Base-by-base conservation (phyloP, 2,888 invertebrate species). In the Clistopyga incitator region DNA sequence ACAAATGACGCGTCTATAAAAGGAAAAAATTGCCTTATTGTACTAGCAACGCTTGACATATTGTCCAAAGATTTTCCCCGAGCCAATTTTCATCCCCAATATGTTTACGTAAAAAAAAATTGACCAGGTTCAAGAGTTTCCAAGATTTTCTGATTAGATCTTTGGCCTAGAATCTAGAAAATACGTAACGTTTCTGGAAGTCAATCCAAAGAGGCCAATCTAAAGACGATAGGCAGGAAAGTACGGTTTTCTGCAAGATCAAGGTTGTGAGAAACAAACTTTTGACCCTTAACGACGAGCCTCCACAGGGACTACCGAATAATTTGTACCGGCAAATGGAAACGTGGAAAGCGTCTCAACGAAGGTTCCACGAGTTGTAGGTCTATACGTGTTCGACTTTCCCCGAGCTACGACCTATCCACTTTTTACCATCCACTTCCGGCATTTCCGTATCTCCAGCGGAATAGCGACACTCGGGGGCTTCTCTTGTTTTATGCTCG, bases 1-100 rank as follows among this genome's bases (percentile, higher is more conserved):
- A 38, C 23, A 56, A 81, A 80, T 84, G 83, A 81, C 78, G 80
- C 77, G 47, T 61, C 64, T 56, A 78, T 77, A 81, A 84, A 81
- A 70, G 77, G 74, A 52, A 72, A 84, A 78, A 81, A 84, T 78
- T 45, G 59, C 68, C 56, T 64, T 84, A 77, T 81, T 78, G 81
- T 81, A 70, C 65, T 72, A 64, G 45, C 61, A 47, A 29, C 56
- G 68, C 42, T 64, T 34, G 74, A 70, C 50, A 13, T n/a, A 29
- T 18, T 76, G 67, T 52, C 54, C 67, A 61, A 52, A 45, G 56
- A 76, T 54, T 61, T 29, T 25, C 11, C 42, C 25, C 50, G n/a
- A 50, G 23, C 38, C 38, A 65, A 18, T n/a, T 38, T 34, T n/a
- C 61, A 61, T 25, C 11, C 25, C 3, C 10, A 6, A 18, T 6